These are phyloP conservation scores for Carposina sasakii DNA, from an alignment of 1,140 invertebrate genomes.

Conservation along the genomic window DNA sequence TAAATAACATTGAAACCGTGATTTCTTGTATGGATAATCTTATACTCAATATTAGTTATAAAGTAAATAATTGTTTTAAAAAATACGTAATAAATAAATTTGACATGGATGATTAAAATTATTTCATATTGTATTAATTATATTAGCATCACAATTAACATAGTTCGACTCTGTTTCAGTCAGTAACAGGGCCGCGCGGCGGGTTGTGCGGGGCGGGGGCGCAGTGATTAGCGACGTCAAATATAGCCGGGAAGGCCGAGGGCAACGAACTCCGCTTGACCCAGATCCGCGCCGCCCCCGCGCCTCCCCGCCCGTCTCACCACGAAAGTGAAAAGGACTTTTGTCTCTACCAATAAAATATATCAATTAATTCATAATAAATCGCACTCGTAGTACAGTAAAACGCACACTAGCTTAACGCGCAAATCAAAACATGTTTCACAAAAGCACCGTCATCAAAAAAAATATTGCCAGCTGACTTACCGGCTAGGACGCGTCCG, in stretches of 20 bases:
- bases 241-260: conserved; percentile 73
- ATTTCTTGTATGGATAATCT: too few relatives aligned
- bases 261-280: conserved; percentile 72
- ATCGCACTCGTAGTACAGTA: conserved; percentile 2
- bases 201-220: conserved; percentile 16
- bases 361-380: conserved; percentile 4
- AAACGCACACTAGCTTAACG: conserved; percentile 5
- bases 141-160: conserved; percentile 5
- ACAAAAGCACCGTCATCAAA: too few relatives aligned
- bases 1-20: too few relatives aligned
- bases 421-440: too few relatives aligned
- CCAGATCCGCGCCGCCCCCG: conserved; percentile 52
- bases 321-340: conserved; percentile 68
- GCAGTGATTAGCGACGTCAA: conserved; percentile 61
- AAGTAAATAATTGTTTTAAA: too few relatives aligned
- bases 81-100: too few relatives aligned
- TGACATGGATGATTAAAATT: too few relatives aligned
- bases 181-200: conserved; percentile 10
- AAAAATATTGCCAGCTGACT: conserved; percentile 36
- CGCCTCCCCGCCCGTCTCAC: conserved; percentile 11
- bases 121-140: too few relatives aligned
- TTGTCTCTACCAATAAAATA: conserved; percentile 21
- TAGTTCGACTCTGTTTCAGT: conserved; percentile 30
- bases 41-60: too few relatives aligned
- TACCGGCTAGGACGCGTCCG: conserved; percentile 75